A percentile compares a stretch with the other conserved stretches of the same genome.
Evolutionary conservation across 2,113 vertebrate genomes (phyloP).

Genomic region (Stomatorhinus ivindoensis): DNA sequence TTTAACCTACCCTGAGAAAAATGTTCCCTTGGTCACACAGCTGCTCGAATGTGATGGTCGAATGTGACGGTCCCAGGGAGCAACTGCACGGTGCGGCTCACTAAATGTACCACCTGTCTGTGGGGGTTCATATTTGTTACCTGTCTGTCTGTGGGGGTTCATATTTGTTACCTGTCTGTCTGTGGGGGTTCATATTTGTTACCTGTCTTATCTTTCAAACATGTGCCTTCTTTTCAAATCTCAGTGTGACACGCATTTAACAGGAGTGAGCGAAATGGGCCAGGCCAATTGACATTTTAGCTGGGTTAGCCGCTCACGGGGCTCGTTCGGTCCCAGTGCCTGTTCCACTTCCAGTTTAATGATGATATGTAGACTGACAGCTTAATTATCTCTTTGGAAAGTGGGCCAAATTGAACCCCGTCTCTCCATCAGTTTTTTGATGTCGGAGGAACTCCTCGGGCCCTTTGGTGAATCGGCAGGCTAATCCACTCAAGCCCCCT

Average conservation of each 20-base stretch:
- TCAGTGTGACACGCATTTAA: conserved; percentile 58
- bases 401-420: conserved; percentile 96
- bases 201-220: neutral
- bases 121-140: neutral
- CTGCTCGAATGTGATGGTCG: neutral
- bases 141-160: too few species aligned
- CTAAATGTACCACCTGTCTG: neutral
- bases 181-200: neutral
- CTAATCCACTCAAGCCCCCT: conserved; percentile 71
- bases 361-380: conserved; percentile 96
- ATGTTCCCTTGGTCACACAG: neutral
- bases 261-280: conserved; percentile 1
- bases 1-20: neutral
- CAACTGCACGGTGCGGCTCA: too few species aligned
- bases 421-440: conserved; percentile 89
- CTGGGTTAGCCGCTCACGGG: conserved; percentile 27
- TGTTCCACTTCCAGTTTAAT: conserved; percentile 78
- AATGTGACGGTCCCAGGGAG: neutral
- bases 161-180: neutral
- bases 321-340: conserved; percentile 54
- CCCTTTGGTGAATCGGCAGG: conserved; percentile 67
- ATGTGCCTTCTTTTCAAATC: neutral
- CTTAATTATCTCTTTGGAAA: conserved; percentile 99
- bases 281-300: conserved; percentile 28
- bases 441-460: conserved; percentile 70